phyloP scores from a whole-genome alignment of 2,113 vertebrate species.

The Cochlearius cochlearius region DNA sequence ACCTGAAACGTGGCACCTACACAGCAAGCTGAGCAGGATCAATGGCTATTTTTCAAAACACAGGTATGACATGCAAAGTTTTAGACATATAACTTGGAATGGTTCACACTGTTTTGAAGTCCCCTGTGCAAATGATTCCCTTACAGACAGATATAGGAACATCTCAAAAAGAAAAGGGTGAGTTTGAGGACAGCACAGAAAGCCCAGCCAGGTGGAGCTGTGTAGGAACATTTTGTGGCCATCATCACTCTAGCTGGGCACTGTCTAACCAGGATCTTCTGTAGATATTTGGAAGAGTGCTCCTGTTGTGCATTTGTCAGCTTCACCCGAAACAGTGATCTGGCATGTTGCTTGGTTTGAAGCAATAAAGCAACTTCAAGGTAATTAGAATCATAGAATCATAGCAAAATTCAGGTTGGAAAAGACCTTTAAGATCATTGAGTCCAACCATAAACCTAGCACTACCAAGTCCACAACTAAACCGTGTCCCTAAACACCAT shows the following conservation, averaged over 20 bases:
- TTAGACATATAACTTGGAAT: neutral
- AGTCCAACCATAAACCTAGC: neutral
- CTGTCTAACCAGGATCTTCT: neutral
- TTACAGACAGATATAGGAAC: neutral
- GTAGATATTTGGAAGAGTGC: neutral
- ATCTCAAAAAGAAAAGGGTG: neutral
- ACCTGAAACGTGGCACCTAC: neutral
- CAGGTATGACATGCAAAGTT: fast-evolving
- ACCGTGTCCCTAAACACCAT: neutral
- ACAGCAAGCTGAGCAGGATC: neutral
- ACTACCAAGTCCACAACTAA: neutral
- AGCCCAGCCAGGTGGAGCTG: neutral
- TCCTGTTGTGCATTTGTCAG: neutral
- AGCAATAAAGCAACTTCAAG: neutral
- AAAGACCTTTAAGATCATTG: neutral
- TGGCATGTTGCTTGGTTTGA: neutral
- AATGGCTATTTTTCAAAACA: neutral
- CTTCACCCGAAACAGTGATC: neutral
- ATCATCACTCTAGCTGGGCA: neutral
- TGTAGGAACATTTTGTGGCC: neutral
- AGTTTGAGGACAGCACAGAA: neutral
- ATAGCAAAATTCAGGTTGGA: neutral
- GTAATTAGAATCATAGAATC: neutral
- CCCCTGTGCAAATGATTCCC: neutral
- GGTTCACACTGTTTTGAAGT: neutral